Conservation (phyloP, 2,113 vertebrate genomes). For the Pseudopodoces humilis region DNA sequence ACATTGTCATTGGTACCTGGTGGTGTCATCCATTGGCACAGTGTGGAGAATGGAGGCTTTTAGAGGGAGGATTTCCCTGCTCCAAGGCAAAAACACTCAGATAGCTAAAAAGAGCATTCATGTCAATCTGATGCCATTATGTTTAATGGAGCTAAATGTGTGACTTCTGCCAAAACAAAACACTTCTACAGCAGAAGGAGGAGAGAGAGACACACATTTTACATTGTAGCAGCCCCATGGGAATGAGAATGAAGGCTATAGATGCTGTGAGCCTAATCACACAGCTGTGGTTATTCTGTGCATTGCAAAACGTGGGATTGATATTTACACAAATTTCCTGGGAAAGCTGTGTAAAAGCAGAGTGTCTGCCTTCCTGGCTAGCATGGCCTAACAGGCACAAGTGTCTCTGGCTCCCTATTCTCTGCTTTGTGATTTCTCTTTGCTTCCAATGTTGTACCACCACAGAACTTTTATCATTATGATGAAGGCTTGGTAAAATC, state of each 20-base stretch:
- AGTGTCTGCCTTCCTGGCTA: background rate
- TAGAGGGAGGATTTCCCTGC: background rate
- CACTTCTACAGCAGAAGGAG: background rate
- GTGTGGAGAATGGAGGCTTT: background rate
- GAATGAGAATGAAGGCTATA: background rate
- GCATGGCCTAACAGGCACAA: background rate
- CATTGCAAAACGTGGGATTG: background rate
- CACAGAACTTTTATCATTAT: background rate
- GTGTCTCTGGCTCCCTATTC: background rate
- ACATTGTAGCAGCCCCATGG: background rate
- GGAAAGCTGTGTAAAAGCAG: background rate
- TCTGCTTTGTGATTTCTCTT: background rate
- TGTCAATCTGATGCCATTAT: slow-evolving; percentile 28
- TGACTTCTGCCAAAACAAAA: slow-evolving; percentile 14
- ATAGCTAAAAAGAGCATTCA: slow-evolving; percentile 27
- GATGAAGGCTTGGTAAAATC: background rate
- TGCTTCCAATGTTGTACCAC: background rate
- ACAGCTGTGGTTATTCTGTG: background rate
- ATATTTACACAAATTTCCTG: background rate
- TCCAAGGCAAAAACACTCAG: background rate
- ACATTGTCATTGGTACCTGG: background rate
- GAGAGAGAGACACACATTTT: background rate
- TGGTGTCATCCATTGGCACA: background rate
- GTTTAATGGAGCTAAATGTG: slow-evolving; percentile 28
- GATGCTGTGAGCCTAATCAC: background rate